Evolutionary conservation across 2,113 vertebrate genomes (phyloP), one percentile per base, ranked within the genome.

Genomic region (Cephalopholis sonnerati): DNA sequence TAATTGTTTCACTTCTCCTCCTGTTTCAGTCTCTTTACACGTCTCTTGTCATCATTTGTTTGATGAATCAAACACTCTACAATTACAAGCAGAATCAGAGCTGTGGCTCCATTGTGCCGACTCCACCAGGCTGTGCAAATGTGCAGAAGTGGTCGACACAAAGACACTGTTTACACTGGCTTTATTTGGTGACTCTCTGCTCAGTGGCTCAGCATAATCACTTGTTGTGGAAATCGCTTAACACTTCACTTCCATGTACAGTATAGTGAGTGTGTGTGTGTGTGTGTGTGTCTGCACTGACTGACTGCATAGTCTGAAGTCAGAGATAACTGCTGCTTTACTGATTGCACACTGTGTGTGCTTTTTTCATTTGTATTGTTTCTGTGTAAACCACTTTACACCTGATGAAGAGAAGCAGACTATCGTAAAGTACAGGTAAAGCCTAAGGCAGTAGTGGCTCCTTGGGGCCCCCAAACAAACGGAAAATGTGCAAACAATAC

Each of bases 121-220:
- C 48, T 69, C 53, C 41, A 68, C 4, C 54, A 10, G 44, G n/a
- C 65, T 58, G 69, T 48, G 61, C 36, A 57, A 66, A 66, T 41
- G 53, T 46, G 59, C 68, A 64, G 5, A 25, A 80, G 59, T 27
- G 51, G 59, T 58, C 5, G 13, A 13, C 63, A 76, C 65, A 67
- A 71, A 83, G 74, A 54, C 67, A 32, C 75, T 78, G 68, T 78
- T 84, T 62, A 79, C 63, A 55, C 74, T 59, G 0, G 6, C 64
- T 64, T 65, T 29, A 57, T 15, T 65, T 58, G 29, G 48, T 41
- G 22, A 50, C 25, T 69, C 74, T 72, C 73, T 66, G 77, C 67
- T 68, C 74, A 81, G 68, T 41, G 78, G 68, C 55, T 77, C 67
- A 61, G 67, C 44, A 77, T 62, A 81, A 77, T 72, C 59, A 81